phyloP scores from a whole-genome alignment of 2,113 vertebrate genomes.

The Esox niger region DNA sequence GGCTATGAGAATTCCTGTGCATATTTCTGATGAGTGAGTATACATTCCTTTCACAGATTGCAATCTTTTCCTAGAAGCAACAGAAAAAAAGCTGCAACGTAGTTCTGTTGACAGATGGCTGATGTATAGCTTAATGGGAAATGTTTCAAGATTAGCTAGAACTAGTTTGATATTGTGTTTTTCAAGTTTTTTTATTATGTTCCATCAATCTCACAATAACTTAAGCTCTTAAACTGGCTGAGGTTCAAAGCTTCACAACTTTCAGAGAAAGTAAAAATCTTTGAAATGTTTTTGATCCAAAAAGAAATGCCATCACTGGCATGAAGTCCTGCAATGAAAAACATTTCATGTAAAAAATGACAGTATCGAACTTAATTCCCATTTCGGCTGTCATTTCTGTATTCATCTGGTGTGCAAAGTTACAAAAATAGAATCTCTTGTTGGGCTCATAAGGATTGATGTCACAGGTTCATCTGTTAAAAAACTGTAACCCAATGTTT shows the following conservation, averaged over 20 bases:
- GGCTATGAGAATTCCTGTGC: no score
- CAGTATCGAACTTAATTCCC: constrained; percentile 43
- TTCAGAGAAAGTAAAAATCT: constrained; percentile 46
- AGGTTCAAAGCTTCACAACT: constrained; percentile 52
- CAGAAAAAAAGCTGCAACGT: background rate
- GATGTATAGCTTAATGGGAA: background rate
- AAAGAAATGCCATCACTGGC: constrained; percentile 19
- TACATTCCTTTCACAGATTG: constrained; percentile 13
- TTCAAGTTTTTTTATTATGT: constrained; percentile 54
- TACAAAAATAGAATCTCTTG: constrained; percentile 34
- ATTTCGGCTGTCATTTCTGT: constrained; percentile 23
- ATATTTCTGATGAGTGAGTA: background rate
- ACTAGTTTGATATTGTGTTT: background rate
- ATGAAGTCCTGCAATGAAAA: constrained; percentile 12
- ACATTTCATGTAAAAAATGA: constrained; percentile 55
- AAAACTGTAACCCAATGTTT: background rate
- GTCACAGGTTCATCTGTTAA: background rate
- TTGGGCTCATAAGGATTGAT: constrained; percentile 20
- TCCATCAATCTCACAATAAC: constrained; percentile 65
- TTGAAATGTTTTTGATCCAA: constrained; percentile 35
- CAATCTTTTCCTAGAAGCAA: background rate
- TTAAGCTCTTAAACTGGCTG: constrained; percentile 63
- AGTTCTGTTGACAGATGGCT: background rate
- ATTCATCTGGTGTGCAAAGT: constrained; percentile 51
- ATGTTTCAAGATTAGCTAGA: background rate